Evolutionary conservation across 1,140 invertebrate genomes (phyloP).

Genomic region (Phthorimaea operculella): DNA sequence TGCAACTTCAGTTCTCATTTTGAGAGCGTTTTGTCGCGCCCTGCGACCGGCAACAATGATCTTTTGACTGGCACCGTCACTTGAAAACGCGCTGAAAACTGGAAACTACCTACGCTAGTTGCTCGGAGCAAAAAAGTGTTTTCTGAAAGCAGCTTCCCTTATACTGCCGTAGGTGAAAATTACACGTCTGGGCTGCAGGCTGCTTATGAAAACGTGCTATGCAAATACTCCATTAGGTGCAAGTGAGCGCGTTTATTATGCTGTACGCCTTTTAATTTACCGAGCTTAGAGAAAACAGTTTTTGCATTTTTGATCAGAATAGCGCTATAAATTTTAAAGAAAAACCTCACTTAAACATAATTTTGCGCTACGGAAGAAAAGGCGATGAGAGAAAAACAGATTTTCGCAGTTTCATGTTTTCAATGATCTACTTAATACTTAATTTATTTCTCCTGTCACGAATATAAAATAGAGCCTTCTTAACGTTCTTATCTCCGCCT

Average conservation of each 20-base stretch:
- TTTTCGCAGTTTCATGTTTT: not conserved
- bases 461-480: not conserved
- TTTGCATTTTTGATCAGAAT: too few species aligned
- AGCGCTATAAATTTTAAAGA: too few species aligned
- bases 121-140: not conserved
- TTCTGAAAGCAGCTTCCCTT: not conserved
- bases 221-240: too few species aligned
- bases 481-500: not conserved
- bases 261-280: too few species aligned
- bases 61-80: constrained; percentile 40
- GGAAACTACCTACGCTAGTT: not conserved
- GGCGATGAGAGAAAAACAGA: not conserved
- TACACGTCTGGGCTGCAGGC: not conserved
- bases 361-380: not conserved
- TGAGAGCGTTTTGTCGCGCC: constrained; percentile 30
- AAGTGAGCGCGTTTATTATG: too few species aligned
- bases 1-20: constrained; percentile 20
- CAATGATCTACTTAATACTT: too few species aligned
- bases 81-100: not conserved
- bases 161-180: not conserved
- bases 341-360: too few species aligned
- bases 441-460: not conserved
- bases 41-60: constrained; percentile 36
- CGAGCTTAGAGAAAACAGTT: too few species aligned
- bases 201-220: too few species aligned